Evolutionary conservation across 2,797 vertebrate species (phyloP), one percentile per base, ranked within the genome.

Genomic region (Masticophis lateralis): DNA sequence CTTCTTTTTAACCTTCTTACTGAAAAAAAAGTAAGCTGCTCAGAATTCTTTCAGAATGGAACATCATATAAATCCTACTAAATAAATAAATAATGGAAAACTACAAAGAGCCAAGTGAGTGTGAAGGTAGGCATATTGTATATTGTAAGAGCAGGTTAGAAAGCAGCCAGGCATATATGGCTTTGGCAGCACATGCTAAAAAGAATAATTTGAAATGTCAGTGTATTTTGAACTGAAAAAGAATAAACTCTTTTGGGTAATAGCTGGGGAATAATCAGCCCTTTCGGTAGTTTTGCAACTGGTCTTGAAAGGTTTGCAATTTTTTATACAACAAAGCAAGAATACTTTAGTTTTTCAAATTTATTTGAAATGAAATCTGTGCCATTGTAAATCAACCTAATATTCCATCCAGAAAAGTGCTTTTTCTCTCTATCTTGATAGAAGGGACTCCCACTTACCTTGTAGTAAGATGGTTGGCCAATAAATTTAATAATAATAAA

Each of bases 71-170:
- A 47, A 47, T 22, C 18, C 20, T 25, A 25, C 20, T 83, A 83
- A 83, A 83, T 83, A 47, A 83, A 43, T 83, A 83, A 25, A 47
- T 83, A 83, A 83, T 47, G 9, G 37, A 47, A 83, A 83, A 83
- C 74, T 79, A 79, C 37, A 79, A 79, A 79, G 20, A 79, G 37
- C 18, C 74, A 87, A 94, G 95, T 86, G 43, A 91, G 88, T 2
- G 22, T 90, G 28, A 92, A 53, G 6, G 27, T 43, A 59, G 51
- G 14, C 16, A 57, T 43, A 47, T 43, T 43, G 18, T 10, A 27
- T n/a, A 61, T 89, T 83, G 59, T 60, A 92, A 60, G 37, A 37
- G 43, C 43, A 86, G 47, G 32, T 90, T 60, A 28, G 57, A 90
- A 92, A 86, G 1, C 47, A 61, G 63, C 28, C 28, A 22, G 43